These are phyloP conservation scores for Okamejei kenojei DNA, from an alignment of 2,797 vertebrate genomes.

Conservation along the genomic window DNA sequence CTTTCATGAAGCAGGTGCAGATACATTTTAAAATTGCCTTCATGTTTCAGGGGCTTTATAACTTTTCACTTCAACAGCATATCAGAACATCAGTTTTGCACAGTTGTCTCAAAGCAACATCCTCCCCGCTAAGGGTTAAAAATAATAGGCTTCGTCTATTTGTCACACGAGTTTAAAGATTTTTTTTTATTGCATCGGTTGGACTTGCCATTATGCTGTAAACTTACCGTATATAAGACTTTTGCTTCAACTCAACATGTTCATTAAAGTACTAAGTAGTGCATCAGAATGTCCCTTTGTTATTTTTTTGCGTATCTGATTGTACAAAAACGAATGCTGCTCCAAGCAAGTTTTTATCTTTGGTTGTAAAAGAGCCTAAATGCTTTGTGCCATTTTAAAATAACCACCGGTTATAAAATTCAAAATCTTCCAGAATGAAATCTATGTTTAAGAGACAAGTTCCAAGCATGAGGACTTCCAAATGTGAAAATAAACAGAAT, in stretches of 20 bases:
- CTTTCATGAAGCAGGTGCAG: conserved; percentile 1
- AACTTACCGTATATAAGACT: conserved; percentile 24
- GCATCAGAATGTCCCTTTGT: neutral
- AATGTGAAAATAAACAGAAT: neutral
- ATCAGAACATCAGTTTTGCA: conserved; percentile 13
- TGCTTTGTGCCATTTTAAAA: neutral
- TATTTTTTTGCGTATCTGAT: conserved; percentile 6
- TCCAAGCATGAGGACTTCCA: neutral
- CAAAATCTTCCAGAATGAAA: neutral
- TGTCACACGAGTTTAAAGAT: conserved; percentile 16
- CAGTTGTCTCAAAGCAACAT: conserved; percentile 7
- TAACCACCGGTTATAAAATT: neutral
- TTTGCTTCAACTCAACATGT: conserved; percentile 27
- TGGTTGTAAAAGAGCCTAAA: neutral
- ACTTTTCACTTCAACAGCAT: neutral
- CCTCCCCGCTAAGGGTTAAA: neutral
- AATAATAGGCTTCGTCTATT: conserved; percentile 16
- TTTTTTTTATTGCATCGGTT: conserved; percentile 32
- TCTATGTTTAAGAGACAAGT: neutral
- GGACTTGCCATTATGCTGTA: conserved; percentile 35
- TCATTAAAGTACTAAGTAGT: conserved; percentile 35
- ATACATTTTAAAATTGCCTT: conserved; percentile 9
- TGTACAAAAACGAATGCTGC: neutral
- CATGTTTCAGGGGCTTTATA: conserved; percentile 12
- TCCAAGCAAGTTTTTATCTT: neutral